Evolutionary conservation across 2,888 invertebrate species (phyloP).

Genomic region (Eugnorisma glareosa): DNA sequence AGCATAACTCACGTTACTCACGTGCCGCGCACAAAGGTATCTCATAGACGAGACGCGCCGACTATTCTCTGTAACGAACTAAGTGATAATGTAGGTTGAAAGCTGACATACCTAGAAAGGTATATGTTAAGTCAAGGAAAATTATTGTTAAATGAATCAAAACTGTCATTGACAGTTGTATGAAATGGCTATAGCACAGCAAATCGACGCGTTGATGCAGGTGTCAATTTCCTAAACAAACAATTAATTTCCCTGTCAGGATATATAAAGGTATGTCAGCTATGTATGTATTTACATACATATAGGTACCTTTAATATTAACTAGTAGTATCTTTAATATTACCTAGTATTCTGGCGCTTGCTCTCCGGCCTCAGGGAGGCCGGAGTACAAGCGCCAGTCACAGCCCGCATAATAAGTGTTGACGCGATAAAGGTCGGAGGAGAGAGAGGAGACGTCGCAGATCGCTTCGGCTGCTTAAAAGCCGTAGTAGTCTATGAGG

Average conservation of each 20-base stretch:
- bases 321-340: too few relatives aligned
- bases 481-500: too few relatives aligned
- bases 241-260: not conserved
- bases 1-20: conserved; percentile 36
- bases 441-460: too few relatives aligned
- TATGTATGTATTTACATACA: too few relatives aligned
- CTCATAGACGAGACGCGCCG: conserved; percentile 11
- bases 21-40: conserved; percentile 17
- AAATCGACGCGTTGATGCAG: not conserved
- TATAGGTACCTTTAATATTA: too few relatives aligned
- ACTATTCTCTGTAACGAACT: conserved; percentile 8
- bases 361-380: too few relatives aligned
- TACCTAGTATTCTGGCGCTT: too few relatives aligned
- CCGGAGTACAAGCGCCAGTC: too few relatives aligned
- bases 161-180: not conserved
- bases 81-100: not conserved
- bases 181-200: not conserved
- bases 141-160: not conserved
- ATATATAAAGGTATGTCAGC: not conserved
- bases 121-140: not conserved
- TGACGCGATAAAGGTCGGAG: too few relatives aligned
- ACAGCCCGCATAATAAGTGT: too few relatives aligned
- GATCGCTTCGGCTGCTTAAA: too few relatives aligned
- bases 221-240: not conserved
- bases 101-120: not conserved